Base-by-base conservation (phyloP, 2,797 vertebrate species). In the Yasuhikotakia modesta region DNA sequence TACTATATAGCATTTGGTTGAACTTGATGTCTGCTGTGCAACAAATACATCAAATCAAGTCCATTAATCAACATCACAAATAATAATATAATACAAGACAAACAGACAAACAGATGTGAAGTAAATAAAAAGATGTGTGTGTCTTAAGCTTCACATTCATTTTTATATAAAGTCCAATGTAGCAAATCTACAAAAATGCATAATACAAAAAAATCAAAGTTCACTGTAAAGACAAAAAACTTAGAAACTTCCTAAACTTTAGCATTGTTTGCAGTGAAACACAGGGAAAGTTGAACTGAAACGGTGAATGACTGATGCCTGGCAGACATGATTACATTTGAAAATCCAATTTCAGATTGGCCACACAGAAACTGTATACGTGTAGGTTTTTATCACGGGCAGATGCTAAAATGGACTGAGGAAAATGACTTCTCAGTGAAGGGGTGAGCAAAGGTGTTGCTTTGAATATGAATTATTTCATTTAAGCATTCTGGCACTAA, bases 261-360 rank as follows among this genome's bases (percentile, higher is more conserved):
- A 35, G 2, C 48, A 17, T 55, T 72, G 57, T 69, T 78, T 69
- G 78, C 43, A 74, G 45, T 64, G 21, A 58, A 78, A 70, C 17
- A 27, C 66, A 65, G 48, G 27, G 24, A 63, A 73, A 63, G 63
- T 24, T 39, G 27, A 45, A 17, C 39, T 50, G 50, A 74, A 73
- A 80, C 27, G 19, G 58, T 66, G 43, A 75, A 79, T 81, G 79
- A 81, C 65, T 60, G 79, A 78, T 70, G 66, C 76, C 57, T 79
- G 76, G 71, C 53, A 67, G 70, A 32, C 30, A 72, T 78, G 82
- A 83, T 83, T 83, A 79, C 66, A 67, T 81, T 75, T 75, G 48
- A 81, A 81, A 83, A 83, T 83, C 66, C 76, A 67, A 83, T 79
- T 81, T 81, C 67, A 68, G 76, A 79, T 79, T 69, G 67, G 52